Percentiles rank a stretch among this genome's conserved stretches.
These are phyloP conservation scores for Drosophila kambysellisi DNA, from an alignment of 2,888 invertebrate genomes.

Conservation along the genomic window DNA sequence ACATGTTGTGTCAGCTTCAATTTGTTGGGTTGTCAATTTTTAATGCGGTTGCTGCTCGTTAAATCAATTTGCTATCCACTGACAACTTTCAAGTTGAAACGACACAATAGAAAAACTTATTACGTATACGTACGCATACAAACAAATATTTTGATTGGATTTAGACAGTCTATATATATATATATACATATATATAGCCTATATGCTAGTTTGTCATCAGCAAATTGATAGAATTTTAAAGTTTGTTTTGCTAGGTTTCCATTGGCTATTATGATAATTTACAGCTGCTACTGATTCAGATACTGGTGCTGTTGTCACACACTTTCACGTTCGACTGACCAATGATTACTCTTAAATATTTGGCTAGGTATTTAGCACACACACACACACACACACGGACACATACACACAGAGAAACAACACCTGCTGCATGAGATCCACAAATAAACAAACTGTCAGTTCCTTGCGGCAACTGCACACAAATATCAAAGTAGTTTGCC, in stretches of 20 bases:
- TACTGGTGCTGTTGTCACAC: constrained; percentile 18
- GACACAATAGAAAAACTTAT: constrained; percentile 37
- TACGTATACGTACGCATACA: background rate
- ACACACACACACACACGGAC: constrained; percentile 1
- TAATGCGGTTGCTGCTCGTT: constrained; percentile 71
- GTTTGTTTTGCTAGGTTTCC: constrained; percentile 50
- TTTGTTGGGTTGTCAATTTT: constrained; percentile 80
- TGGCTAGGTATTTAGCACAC: constrained; percentile 57
- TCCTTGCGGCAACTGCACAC: constrained; percentile 60
- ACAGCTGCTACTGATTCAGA: constrained; percentile 32
- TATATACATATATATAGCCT: background rate
- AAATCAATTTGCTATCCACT: constrained; percentile 70
- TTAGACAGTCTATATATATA: constrained; percentile 25
- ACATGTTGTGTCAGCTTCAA: constrained; percentile 57
- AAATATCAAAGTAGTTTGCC: constrained; percentile 68
- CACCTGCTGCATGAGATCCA: constrained; percentile 48
- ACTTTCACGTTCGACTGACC: constrained; percentile 32
- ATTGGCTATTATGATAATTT: constrained; percentile 61
- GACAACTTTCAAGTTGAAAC: constrained; percentile 33
- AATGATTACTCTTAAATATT: constrained; percentile 67
- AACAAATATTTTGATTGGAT: constrained; percentile 61
- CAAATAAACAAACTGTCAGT: constrained; percentile 61
- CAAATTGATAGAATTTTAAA: constrained; percentile 76
- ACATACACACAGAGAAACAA: constrained; percentile 20
- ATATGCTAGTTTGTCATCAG: constrained; percentile 48